A percentile compares a stretch with the other conserved stretches of the same genome.
phyloP scores from a whole-genome alignment of 2,113 vertebrate genomes.

The Mesoclemmys tuberculata region DNA sequence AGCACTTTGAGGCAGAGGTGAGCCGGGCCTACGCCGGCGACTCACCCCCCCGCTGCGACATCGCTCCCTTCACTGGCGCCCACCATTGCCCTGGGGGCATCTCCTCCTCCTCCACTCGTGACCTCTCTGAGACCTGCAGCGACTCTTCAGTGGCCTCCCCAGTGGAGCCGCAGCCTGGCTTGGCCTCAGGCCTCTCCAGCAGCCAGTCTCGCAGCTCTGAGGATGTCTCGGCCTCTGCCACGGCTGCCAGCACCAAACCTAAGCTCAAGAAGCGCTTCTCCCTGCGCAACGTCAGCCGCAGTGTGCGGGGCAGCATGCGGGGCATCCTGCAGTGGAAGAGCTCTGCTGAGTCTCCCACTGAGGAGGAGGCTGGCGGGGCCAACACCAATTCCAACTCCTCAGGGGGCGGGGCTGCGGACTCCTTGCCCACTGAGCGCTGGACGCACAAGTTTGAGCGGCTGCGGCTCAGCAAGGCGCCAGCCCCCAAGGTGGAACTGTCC shows the following conservation, averaged over 20 bases:
- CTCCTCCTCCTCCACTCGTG: conserved; percentile 32
- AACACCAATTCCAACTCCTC: conserved; percentile 86
- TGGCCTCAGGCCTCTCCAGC: conserved; percentile 67
- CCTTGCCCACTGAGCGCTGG: conserved; percentile 87
- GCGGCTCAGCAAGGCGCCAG: conserved; percentile 78
- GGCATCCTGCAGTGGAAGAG: conserved; percentile 93
- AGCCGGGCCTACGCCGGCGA: conserved; percentile 67
- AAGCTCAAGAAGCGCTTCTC: conserved; percentile 93
- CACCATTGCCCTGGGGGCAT: background rate
- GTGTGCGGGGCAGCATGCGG: conserved; percentile 88
- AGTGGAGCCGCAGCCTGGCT: conserved; percentile 59
- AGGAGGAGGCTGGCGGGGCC: conserved; percentile 71
- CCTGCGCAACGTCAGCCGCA: conserved; percentile 88
- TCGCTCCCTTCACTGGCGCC: conserved; percentile 70
- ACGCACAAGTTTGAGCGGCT: conserved; percentile 90
- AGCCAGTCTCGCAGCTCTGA: conserved; percentile 77
- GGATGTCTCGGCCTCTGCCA: conserved; percentile 76
- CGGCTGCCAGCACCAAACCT: conserved; percentile 80
- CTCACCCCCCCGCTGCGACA: conserved; percentile 60
- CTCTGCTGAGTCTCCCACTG: conserved; percentile 78
- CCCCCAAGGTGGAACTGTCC: conserved; percentile 17
- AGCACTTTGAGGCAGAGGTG: conserved; percentile 90
- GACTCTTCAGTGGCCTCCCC: conserved; percentile 68
- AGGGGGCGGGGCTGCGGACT: conserved; percentile 70
- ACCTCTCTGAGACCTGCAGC: conserved; percentile 74